phyloP scores from a whole-genome alignment of 1,140 invertebrate genomes.

The Chironomus tepperi region DNA sequence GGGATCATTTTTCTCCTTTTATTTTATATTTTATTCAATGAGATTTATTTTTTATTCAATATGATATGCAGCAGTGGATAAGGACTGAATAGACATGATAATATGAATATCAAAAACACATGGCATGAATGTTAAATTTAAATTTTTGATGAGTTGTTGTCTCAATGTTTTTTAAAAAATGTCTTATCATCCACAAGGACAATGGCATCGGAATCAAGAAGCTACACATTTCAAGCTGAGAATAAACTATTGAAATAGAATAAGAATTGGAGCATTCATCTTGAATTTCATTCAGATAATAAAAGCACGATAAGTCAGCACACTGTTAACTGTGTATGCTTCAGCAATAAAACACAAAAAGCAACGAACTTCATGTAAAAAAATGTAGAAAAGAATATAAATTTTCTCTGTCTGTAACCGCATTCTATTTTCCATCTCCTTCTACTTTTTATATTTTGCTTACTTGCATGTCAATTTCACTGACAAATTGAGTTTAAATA shows the following conservation, averaged over 20 bases:
- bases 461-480: slow-evolving; percentile 1
- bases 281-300: no score
- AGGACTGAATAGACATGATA: not conserved
- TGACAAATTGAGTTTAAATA: not conserved
- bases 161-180: not conserved
- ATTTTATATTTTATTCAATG: no score
- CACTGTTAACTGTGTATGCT: not conserved
- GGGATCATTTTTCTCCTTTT: not conserved
- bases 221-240: no score
- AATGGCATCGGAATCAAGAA: no score
- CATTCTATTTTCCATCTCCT: no score
- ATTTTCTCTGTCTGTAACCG: no score
- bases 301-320: no score
- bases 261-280: not conserved
- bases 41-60: no score
- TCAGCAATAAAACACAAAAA: not conserved
- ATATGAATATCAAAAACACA: not conserved
- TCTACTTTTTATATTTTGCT: not conserved
- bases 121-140: not conserved
- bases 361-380: not conserved
- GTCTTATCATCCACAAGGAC: not conserved
- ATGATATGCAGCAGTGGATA: not conserved
- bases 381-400: not conserved
- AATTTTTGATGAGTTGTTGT: not conserved
- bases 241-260: no score